Conservation (phyloP, 2,797 vertebrate genomes). For the Enteromius trimaculatus region DNA sequence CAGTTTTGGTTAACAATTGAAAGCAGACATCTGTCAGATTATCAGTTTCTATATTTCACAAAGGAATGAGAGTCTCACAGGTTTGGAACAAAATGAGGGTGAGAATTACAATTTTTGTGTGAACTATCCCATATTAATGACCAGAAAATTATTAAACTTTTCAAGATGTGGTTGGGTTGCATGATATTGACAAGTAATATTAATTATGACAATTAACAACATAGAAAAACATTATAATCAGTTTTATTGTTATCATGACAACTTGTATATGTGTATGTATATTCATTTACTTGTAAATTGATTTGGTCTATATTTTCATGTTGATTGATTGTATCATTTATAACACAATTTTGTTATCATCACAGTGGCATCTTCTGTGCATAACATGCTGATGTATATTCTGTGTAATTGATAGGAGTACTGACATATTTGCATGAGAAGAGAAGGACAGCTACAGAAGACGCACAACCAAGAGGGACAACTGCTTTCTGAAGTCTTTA, state of each 20-base stretch:
- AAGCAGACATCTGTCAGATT: background rate
- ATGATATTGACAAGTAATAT: background rate
- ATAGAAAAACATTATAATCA: background rate
- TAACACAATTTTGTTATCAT: background rate
- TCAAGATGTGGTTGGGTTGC: background rate
- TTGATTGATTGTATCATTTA: background rate
- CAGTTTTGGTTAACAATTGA: background rate
- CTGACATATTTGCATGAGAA: background rate
- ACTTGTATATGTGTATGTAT: background rate
- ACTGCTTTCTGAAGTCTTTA: conserved; percentile 3
- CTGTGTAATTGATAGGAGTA: background rate
- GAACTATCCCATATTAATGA: background rate
- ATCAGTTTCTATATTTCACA: background rate
- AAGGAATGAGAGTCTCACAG: background rate
- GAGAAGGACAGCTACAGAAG: background rate
- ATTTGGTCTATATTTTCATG: background rate
- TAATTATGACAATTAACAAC: background rate
- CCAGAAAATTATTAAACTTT: background rate
- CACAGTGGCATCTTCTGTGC: background rate
- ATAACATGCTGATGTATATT: background rate
- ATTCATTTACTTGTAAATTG: background rate
- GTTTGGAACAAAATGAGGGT: background rate
- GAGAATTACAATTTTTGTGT: background rate
- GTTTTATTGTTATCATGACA: background rate
- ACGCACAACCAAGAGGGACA: background rate